Base-by-base conservation (phyloP, 2,888 invertebrate genomes). In the Ectropis crepuscularia region DNA sequence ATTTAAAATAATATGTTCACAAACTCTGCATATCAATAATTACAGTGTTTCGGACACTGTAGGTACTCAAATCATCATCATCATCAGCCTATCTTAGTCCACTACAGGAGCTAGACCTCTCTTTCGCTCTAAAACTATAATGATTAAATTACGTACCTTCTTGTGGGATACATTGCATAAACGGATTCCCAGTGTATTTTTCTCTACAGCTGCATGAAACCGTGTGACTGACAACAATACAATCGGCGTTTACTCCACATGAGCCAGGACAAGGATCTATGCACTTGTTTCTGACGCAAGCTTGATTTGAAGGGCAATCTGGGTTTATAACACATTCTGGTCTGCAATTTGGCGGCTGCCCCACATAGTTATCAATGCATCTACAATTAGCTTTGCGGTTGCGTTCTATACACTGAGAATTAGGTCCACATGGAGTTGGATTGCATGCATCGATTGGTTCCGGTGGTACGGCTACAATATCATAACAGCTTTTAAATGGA, bases 251-350 rank as follows among this genome's bases (percentile, higher is more conserved):
- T 10, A 95, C 90, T 47, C 97, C 97, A 83, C 97, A 97, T 39
- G 96, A 96, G 45, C 96, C 96, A 47, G 96, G 96, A 74, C 97
- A 97, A 7, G 97, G 97, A 89, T 97, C 96, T 70, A 94, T 93
- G 80, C 97, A 97, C 88, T 95, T 96, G 71, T 96, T 95, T 81
- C 96, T 96, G 58, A 97, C 94, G 80, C 97, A 97, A 36, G 97
- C 96, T 83, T 95, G 95, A 73, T 95, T 95, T 43, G 95, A 95
- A 38, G 95, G 94, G 82, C 97, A 97, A 80, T 97, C 96, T 11
- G 96, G 95, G 83, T 97, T 97, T 57, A 96, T 96, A 6, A 96
- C 94, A 85, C 97, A 97, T 86, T 97, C 97, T 16, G 97, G 97
- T 74, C 97, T 94, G 77, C 97, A 97, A 74, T 96, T 96, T 37